phyloP scores from a whole-genome alignment of 2,888 invertebrate genomes.

The Loripinus fragilis region DNA sequence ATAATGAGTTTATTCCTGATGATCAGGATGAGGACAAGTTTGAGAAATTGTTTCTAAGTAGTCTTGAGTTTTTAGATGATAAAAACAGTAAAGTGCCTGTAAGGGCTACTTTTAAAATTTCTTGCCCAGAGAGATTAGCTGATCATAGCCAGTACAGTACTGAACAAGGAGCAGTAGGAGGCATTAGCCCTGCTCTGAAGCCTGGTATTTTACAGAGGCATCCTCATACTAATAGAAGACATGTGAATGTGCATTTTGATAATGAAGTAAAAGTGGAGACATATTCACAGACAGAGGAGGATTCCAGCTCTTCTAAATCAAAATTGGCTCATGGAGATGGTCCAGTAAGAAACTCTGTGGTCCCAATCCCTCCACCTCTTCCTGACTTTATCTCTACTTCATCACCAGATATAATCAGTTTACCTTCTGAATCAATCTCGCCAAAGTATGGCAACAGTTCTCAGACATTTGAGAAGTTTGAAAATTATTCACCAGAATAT shows the following conservation, averaged over 20 bases:
- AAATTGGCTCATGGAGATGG: constrained; percentile 40
- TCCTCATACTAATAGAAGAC: not conserved
- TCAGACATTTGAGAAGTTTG: not conserved
- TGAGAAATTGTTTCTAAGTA: not conserved
- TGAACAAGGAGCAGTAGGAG: not conserved
- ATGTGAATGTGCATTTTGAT: constrained; percentile 40
- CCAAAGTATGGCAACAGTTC: too few relatives aligned
- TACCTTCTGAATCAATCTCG: not conserved
- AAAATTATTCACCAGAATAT: constrained; percentile 2
- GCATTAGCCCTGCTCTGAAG: not conserved
- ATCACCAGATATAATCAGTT: not conserved
- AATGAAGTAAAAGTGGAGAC: constrained; percentile 44
- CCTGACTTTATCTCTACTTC: not conserved
- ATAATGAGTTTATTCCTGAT: not conserved
- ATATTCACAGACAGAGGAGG: constrained; percentile 36
- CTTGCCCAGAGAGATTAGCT: too few relatives aligned
- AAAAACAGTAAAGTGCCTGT: not conserved
- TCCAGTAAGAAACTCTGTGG: not conserved
- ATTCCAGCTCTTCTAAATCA: constrained; percentile 18
- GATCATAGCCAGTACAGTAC: too few relatives aligned
- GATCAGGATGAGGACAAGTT: not conserved
- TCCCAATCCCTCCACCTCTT: constrained; percentile 12
- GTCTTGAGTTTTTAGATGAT: not conserved
- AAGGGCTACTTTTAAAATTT: too few relatives aligned
- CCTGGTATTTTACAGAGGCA: constrained; percentile 22